Base-by-base conservation (phyloP, 1,140 invertebrate genomes). In the silkworm (Bombyx mori) region DNA sequence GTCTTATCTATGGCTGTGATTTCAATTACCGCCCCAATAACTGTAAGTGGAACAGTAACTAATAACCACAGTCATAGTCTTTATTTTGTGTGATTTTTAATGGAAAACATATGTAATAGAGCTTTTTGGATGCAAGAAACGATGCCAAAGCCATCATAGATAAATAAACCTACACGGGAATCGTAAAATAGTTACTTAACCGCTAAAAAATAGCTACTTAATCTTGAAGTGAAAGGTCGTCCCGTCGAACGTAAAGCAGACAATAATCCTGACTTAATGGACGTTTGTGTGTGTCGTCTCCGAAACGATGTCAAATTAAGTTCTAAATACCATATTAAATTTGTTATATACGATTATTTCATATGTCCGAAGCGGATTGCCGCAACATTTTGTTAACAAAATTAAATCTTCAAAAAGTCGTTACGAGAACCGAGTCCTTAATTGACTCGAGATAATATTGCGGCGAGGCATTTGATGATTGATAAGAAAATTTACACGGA, bases 261-360 rank as follows among this genome's bases (percentile, higher is more conserved):
- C 44, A 43, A 62, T 69, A 69, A 67, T 65, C 61, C 59, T 66
- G 60, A 69, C 53, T 68, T 66, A 72, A 54, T 51, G 54, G 65
- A 72, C 72, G 68, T 63, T 63, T 62, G 62, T 59, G 54, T 51
- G 26, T 35, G 26, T 53, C 60, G 56, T 52, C 50, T 54, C 48
- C 45, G 62, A 59, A 46, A 61, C 53, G 56, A 68, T 61, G 54
- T 61, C 50, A 51, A 65, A 68, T 68, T 53, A 62, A 65, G 65
- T 63, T 61, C 61, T 70, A 67, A 58, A 68, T 61, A 35, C 26
- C 26, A 35, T 35, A 35, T 35, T 35, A 35, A 35, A 35, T 35
- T 35, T 35, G 26, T 35, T 3, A 35, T 35, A 35, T 35, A 35
- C 26, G 26, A 35, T 35, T 35, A 35, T 35, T 35, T 35, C 26